Evolutionary conservation across 2,113 vertebrate genomes (phyloP), one percentile per base, ranked within the genome.

Genomic region (Pedetes capensis): DNA sequence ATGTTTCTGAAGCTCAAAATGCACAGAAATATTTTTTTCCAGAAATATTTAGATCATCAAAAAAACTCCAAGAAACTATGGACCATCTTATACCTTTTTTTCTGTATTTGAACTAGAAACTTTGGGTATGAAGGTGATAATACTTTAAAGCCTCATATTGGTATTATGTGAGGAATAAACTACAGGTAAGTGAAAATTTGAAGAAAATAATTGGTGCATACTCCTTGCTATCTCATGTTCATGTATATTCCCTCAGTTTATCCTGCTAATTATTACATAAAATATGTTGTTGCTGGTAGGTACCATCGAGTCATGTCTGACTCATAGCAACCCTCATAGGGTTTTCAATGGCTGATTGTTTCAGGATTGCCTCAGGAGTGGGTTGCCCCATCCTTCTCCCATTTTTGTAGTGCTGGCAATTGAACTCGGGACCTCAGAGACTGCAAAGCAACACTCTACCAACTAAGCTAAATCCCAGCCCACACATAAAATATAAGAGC

Each of bases 151-250:
- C 17, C 2, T 71, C 59, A 61, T 61, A 37, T 47, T 25, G 49
- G 16, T 74, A 92, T 93, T 68, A 81, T 9, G 53, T 34, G 61
- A 94, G 16, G 57, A 91, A 76, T 47, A 93, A 91, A 66, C 51
- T 74, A 69, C 12, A 47, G 84, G 51, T 93, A 76, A 95, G 87
- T 87, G 29, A n/a, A 95, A 83, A 69, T 13, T 12, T 55, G 42
- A 96, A 91, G 42, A 80, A 83, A 96, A 89, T 66, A 76, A 76
- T 4, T 14, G 55, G 0, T 71, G 22, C 29, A 61, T 8, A 0
- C 1, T 32, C 3, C 0, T 89, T 91, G 6, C 22, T 63, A 39
- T 55, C 59, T 59, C 39, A 59, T 63, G 59, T 64, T 83, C 22
- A 69, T 16, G 63, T 80, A 55, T 17, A 66, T 37, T 44, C 1